Evolutionary conservation across 2,113 vertebrate species (phyloP), one percentile per base, ranked within the genome.

Genomic region (Xiphophorus maculatus): DNA sequence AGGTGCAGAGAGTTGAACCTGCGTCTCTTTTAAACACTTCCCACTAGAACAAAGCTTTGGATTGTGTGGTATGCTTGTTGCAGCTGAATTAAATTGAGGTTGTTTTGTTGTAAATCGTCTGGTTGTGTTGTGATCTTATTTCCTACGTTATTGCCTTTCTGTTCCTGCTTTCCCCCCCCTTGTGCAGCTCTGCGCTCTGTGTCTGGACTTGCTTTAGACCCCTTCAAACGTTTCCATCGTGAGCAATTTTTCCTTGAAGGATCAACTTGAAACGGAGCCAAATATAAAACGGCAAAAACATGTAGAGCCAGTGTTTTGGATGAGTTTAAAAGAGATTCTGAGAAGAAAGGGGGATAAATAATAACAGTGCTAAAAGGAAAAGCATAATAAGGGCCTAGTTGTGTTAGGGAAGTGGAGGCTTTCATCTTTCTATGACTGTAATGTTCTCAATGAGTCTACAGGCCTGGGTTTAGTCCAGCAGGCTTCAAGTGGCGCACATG

Each of bases 351-450:
- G 80, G 87, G 82, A 92, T 93, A 92, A 93, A 94, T 92, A 95
- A 94, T 94, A 93, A 93, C 87, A 91, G 90, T 84, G 85, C 90
- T 88, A 86, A 89, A 88, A 89, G 87, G 91, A 87, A 88, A 91
- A 87, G 84, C 87, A 92, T 93, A 93, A 92, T 93, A 91, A 91
- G 92, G 91, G 87, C 84, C 84, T 85, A 80, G 86, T 90, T 93
- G 93, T 93, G 84, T 88, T 86, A 77, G 81, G 84, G 83, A 89
- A 89, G 83, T 79, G 86, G 83, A 72, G 76, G 86, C 93, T 93
- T 94, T 94, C 92, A 94, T 94, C 94, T 94, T 86, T 89, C 90
- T 89, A 83, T 91, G 89, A 93, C 92, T 93, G 89, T 94, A 88
- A 92, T 94, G 90, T 85, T 91, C 87, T 93, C 90, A 92, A 91